Conservation (phyloP, 2,113 vertebrate genomes). For the Nothobranchius furzeri region DNA sequence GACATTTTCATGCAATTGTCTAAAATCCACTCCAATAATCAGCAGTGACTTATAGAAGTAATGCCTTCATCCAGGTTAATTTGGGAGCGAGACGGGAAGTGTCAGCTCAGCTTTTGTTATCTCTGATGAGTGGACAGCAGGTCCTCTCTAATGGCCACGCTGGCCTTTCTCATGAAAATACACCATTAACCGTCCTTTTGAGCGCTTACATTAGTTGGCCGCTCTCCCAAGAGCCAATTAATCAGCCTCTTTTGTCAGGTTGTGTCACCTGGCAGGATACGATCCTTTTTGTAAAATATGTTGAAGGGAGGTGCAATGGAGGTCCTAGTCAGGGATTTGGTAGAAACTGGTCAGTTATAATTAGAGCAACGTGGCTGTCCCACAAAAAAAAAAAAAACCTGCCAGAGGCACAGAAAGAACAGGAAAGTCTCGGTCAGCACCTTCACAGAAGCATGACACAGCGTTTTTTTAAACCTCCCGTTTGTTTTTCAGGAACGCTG, state of each 20-base stretch:
- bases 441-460: constrained; percentile 23
- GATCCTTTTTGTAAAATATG: constrained; percentile 65
- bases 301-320: constrained; percentile 62
- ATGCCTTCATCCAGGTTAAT: constrained; percentile 42
- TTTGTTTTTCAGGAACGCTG: neutral
- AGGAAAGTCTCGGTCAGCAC: constrained; percentile 36
- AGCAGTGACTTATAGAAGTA: constrained; percentile 22
- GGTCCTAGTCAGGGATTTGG: constrained; percentile 67
- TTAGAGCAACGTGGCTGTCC: constrained; percentile 55
- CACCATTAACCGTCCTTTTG: constrained; percentile 68
- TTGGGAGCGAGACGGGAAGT: constrained; percentile 30
- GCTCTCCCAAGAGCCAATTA: constrained; percentile 72
- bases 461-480: neutral
- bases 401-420: constrained; percentile 39
- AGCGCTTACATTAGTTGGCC: constrained; percentile 58
- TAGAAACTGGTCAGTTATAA: constrained; percentile 53
- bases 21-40: constrained; percentile 27
- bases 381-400: constrained; percentile 41
- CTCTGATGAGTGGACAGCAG: constrained; percentile 62
- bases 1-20: constrained; percentile 15
- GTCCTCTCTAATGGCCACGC: constrained; percentile 41
- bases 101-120: constrained; percentile 54
- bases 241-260: constrained; percentile 66
- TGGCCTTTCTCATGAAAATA: constrained; percentile 52
- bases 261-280: constrained; percentile 70